Conservation (phyloP, 2,888 invertebrate genomes). For the Camptogramma bilineatum region DNA sequence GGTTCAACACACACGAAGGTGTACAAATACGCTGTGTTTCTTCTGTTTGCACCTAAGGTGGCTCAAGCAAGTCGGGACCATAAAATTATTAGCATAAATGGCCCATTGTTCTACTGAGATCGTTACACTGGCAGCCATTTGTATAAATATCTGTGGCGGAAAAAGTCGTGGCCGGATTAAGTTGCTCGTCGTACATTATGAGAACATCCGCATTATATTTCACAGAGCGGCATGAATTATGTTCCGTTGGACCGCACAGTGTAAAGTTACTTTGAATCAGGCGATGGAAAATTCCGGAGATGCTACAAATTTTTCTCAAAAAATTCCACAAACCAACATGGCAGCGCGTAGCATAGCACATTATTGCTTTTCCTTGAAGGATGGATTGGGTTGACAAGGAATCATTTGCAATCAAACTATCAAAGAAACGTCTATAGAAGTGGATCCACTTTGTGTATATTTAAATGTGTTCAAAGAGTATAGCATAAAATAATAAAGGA, state of each 20-base stretch:
- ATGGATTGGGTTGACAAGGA: conserved; percentile 15
- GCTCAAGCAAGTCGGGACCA: conserved; percentile 44
- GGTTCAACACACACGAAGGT: background rate
- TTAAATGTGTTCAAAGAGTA: background rate
- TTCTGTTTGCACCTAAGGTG: conserved; percentile 43
- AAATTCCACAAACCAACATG: conserved; percentile 27
- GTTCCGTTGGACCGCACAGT: conserved; percentile 66
- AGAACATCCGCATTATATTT: conserved; percentile 81
- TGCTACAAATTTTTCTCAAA: conserved; percentile 44
- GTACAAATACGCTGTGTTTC: conserved; percentile 22
- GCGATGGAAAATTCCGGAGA: conserved; percentile 62
- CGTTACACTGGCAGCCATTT: conserved; percentile 59
- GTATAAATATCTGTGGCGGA: conserved; percentile 70
- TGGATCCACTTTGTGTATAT: background rate
- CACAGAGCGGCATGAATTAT: conserved; percentile 78
- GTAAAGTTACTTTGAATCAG: conserved; percentile 72
- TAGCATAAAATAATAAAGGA: background rate
- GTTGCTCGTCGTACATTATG: conserved; percentile 80
- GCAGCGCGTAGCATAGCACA: conserved; percentile 15
- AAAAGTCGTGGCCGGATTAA: conserved; percentile 76
- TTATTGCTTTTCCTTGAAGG: conserved; percentile 12
- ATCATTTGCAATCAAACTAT: conserved; percentile 1
- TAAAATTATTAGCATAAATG: conserved; percentile 50
- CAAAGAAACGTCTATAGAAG: background rate
- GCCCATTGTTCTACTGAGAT: conserved; percentile 56